Evolutionary conservation across 2,797 vertebrate species (phyloP).

Genomic region (Falco novaeseelandiae): DNA sequence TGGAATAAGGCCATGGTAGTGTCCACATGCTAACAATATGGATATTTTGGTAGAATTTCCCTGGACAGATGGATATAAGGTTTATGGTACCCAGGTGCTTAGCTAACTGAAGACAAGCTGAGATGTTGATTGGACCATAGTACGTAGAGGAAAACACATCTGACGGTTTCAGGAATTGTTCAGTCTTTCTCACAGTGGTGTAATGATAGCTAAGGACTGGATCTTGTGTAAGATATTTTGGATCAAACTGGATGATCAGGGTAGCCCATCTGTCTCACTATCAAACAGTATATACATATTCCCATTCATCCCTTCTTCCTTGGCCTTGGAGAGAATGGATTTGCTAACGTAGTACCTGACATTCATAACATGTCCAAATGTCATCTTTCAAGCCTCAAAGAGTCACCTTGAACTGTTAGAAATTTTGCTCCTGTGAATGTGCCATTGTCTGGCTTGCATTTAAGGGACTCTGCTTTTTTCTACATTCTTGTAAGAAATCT

Average conservation of each 20-base stretch:
- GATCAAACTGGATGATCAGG: accelerated
- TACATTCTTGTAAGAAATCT: neutral
- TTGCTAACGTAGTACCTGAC: neutral
- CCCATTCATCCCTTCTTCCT: neutral
- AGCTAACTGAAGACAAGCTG: neutral
- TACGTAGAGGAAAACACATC: neutral
- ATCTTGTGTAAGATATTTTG: neutral
- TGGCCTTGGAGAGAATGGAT: neutral
- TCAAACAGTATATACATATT: neutral
- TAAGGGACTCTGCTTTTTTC: neutral
- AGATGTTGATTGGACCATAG: neutral
- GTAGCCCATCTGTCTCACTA: neutral
- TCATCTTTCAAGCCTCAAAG: neutral
- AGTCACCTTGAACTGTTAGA: neutral
- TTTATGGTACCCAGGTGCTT: neutral
- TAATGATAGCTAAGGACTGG: neutral
- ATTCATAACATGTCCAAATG: neutral
- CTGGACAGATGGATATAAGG: neutral
- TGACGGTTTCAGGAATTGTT: neutral
- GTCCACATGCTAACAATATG: neutral
- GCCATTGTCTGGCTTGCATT: neutral
- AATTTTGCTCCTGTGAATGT: neutral
- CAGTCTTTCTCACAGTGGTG: neutral
- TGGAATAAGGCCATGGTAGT: neutral
- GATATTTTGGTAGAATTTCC: neutral